Base-by-base conservation (phyloP, 2,888 invertebrate species). In the Melipona bicolor region DNA sequence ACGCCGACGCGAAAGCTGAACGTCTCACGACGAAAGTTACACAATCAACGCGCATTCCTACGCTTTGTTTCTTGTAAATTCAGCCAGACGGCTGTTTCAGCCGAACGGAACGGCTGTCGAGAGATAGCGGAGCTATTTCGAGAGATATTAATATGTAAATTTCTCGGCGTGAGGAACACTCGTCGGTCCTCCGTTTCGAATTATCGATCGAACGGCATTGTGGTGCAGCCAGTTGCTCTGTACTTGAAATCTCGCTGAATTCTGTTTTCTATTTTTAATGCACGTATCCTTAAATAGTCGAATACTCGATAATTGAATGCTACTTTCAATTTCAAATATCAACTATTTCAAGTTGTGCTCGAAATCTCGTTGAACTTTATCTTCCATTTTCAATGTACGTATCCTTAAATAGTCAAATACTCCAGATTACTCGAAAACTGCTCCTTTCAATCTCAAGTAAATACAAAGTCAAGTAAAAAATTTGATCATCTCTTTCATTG, bases 21-120 rank as follows among this genome's bases (percentile, higher is more conserved):
- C 36, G 65, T 65, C 54, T 6, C 19, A 65, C n/a, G 74, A 21
- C 36, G 9, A 65, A 54, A 5, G 24, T 65, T 65, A 32, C 56
- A 54, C 65, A 65, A 74, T 65, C 54, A 54, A 64, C n/a, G 65
- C 56, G 17, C 68, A 69, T 76, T 69, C 68, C 59, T 61, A 50
- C 59, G 75, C 49, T 49, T 72, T 61, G 49, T 72, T 61, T 61
- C 24, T 61, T 5, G 27, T 59, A 56, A 54, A 65, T 75, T 67
- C 15, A 11, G 11, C 59, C 49, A 43, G 21, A 27, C 27, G 67
- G 49, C 27, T 27, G 27, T 27, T 27, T 27, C 27, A 27, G 27
- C 54, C 43, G 36, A 52, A 36, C 19, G 5, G 3, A 56, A 56
- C 15, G 49, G 19, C 43, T 43, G 43, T 56, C n/a, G 49, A 32